Percentiles rank a stretch among this genome's conserved stretches.
These are phyloP conservation scores for Aradus depressus DNA, from an alignment of 2,888 invertebrate species.

Conservation along the genomic window DNA sequence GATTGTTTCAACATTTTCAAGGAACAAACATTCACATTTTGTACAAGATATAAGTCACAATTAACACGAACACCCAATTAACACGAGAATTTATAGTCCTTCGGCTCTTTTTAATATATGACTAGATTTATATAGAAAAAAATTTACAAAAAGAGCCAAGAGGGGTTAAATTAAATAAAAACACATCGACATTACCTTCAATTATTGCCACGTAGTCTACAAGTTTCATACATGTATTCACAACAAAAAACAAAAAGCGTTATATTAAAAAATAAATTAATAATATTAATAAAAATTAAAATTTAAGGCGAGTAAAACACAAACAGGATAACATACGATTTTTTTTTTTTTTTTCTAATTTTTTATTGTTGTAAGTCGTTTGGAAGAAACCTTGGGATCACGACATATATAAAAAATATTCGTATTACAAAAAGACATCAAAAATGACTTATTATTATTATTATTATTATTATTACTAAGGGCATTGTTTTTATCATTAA, in stretches of 20 bases:
- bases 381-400: not conserved
- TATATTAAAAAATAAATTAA: conserved; percentile 2
- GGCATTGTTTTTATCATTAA: too few species aligned
- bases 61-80: too few species aligned
- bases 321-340: not conserved
- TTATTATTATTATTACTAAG: too few species aligned
- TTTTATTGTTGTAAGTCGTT: not conserved
- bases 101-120: too few species aligned
- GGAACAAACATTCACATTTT: too few species aligned
- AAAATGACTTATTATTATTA: not conserved
- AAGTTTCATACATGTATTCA: not conserved
- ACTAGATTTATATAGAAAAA: too few species aligned
- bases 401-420: conserved; percentile 1
- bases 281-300: not conserved
- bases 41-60: too few species aligned
- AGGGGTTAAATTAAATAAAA: too few species aligned
- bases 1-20: too few species aligned
- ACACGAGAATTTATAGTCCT: too few species aligned
- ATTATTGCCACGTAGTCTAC: conserved; percentile 13
- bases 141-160: too few species aligned
- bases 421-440: conserved; percentile 1
- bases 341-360: not conserved
- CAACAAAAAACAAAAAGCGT: not conserved
- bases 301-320: conserved; percentile 7
- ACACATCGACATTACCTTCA: too few species aligned